Base-by-base conservation (phyloP, 2,113 vertebrate species). In the Alexandromys fortis region DNA sequence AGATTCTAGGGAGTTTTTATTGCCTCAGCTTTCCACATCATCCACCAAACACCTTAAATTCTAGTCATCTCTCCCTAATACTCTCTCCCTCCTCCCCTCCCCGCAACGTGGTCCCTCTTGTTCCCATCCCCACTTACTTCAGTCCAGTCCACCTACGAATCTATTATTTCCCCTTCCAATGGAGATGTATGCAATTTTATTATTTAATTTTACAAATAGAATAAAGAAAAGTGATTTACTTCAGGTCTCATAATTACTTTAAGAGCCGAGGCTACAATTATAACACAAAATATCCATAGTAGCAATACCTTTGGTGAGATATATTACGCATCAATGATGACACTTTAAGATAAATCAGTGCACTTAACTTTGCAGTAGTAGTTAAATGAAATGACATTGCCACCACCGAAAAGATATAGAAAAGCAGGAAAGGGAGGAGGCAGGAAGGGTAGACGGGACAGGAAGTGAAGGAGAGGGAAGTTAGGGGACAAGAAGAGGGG, bases 121-220 rank as follows among this genome's bases (percentile, higher is more conserved):
- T 8, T n/a, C 17, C 19, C 3, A 72, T 21, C 17, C 17, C 35
- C 8, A 38, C 35, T 21, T 9, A n/a, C 17, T 3, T 3, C 55
- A 58, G 17, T 58, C 70, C 7, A n/a, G 35, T 72, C 17, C 17
- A 72, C 35, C 35, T 8, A 8, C 3, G 4, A n/a, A n/a, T 72
- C 17, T 72, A 72, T 72, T 72, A 72, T 72, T 72, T 72, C 35
- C 19, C 35, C 35, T 38, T 72, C 35, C 35, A 8, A 38, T 17
- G 35, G 35, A 72, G 70, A 72, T 9, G 17, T 35, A 72, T 72
- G 8, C 14, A 38, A 72, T 38, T 38, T 94, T 14, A 83, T 19
- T 5, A 30, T 90, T 82, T 90, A 61, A 68, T 47, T 70, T 92
- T 83, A 78, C 21, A 95, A 83, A 91, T 75, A 89, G 12, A 33